These are phyloP conservation scores for Cheiracanthium punctorium DNA, from an alignment of 2,888 invertebrate species.

Conservation along the genomic window DNA sequence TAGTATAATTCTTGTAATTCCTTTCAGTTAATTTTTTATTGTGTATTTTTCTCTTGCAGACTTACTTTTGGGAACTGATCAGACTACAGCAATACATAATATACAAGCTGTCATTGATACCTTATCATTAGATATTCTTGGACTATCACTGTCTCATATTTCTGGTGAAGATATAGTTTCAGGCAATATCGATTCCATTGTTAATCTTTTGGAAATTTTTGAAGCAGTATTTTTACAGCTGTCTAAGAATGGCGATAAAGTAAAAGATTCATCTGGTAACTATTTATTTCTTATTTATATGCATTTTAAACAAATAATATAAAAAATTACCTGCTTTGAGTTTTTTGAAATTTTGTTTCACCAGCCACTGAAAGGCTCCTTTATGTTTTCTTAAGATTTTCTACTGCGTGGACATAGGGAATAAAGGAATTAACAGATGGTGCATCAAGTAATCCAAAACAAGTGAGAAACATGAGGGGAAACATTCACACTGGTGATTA, in stretches of 20 bases:
- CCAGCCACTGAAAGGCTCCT: too few relatives aligned
- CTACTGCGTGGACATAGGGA: too few relatives aligned
- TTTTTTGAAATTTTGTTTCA: too few relatives aligned
- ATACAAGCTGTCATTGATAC: slow-evolving; percentile 68
- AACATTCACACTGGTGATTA: too few relatives aligned
- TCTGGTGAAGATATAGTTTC: slow-evolving; percentile 63
- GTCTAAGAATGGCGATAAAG: not conserved
- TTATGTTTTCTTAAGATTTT: too few relatives aligned
- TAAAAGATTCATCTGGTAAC: slow-evolving; percentile 3
- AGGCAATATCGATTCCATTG: slow-evolving; percentile 31
- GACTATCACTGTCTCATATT: slow-evolving; percentile 64
- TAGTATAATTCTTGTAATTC: not conserved
- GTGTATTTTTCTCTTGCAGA: slow-evolving; percentile 14
- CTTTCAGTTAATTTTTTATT: not conserved
- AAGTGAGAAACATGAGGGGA: too few relatives aligned
- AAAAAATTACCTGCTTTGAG: too few relatives aligned
- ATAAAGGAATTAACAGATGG: too few relatives aligned
- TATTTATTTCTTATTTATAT: not conserved
- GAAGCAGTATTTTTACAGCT: slow-evolving; percentile 23
- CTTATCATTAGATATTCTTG: slow-evolving; percentile 63
- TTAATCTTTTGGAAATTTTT: slow-evolving; percentile 58
- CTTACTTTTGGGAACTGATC: slow-evolving; percentile 7
- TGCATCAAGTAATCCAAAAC: too few relatives aligned
- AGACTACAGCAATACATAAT: slow-evolving; percentile 56
- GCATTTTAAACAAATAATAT: too few relatives aligned